Evolutionary conservation across 2,888 invertebrate genomes (phyloP).

Genomic region (Ormyrus thymus): DNA sequence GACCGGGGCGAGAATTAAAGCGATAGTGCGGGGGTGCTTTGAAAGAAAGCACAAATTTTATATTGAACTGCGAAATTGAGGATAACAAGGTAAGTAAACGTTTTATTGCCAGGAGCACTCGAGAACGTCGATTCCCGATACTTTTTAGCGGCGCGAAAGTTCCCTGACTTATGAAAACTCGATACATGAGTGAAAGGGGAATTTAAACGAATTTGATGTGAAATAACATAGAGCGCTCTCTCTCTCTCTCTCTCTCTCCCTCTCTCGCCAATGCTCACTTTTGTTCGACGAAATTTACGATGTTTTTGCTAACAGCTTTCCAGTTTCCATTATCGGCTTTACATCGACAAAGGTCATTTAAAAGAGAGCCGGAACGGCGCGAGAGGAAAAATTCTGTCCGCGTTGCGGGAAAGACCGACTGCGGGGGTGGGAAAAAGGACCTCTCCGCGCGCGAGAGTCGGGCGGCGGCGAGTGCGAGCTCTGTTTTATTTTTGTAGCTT

Average conservation of each 20-base stretch:
- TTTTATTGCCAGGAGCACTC: too few relatives aligned
- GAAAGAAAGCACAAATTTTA: too few relatives aligned
- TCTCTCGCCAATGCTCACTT: slow-evolving; percentile 7
- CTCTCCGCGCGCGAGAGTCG: not conserved
- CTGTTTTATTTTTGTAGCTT: slow-evolving; percentile 3
- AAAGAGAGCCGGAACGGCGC: not conserved
- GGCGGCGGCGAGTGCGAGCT: not conserved
- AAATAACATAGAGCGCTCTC: not conserved
- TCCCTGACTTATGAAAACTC: slow-evolving; percentile 14
- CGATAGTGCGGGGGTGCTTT: too few relatives aligned
- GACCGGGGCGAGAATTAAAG: too few relatives aligned
- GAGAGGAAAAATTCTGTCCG: not conserved
- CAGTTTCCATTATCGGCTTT: slow-evolving; percentile 43
- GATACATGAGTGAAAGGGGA: not conserved
- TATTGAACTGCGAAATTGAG: too few relatives aligned
- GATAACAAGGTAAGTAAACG: too few relatives aligned
- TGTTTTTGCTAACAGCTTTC: slow-evolving; percentile 33
- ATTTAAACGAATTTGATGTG: slow-evolving; percentile 7
- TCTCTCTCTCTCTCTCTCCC: not conserved
- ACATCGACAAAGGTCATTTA: slow-evolving; percentile 29
- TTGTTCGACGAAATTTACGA: slow-evolving; percentile 31
- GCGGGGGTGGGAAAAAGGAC: not conserved
- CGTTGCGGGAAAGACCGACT: not conserved
- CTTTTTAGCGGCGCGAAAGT: not conserved
- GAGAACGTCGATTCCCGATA: not conserved